A percentile compares a stretch with the other conserved stretches of the same genome.
phyloP scores from a whole-genome alignment of 2,113 vertebrate species.

The Mixornis gularis region DNA sequence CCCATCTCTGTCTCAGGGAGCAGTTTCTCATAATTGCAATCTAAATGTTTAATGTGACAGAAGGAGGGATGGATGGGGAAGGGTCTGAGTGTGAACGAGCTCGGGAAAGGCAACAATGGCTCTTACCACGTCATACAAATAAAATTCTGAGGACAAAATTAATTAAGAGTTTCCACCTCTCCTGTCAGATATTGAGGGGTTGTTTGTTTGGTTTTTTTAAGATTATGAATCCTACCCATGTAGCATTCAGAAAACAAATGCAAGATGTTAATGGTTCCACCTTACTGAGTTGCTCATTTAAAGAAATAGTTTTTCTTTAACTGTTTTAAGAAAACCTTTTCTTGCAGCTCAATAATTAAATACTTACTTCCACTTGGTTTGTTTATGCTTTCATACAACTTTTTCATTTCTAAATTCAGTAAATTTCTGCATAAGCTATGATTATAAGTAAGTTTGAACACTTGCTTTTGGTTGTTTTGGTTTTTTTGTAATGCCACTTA shows the following conservation, averaged over 20 bases:
- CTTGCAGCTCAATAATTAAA: background rate
- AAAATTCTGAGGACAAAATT: background rate
- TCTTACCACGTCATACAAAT: background rate
- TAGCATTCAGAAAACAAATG: background rate
- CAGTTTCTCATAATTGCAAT: constrained; percentile 18
- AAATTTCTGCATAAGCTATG: background rate
- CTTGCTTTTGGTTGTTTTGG: background rate
- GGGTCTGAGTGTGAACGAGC: background rate
- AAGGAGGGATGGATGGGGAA: background rate
- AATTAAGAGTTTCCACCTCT: background rate
- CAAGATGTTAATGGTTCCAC: background rate
- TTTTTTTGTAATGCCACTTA: background rate
- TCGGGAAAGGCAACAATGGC: background rate
- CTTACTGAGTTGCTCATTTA: background rate
- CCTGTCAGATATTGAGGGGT: background rate
- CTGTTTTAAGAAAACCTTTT: background rate
- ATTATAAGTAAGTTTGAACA: background rate
- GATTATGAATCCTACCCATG: too few relatives aligned
- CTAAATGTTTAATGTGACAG: constrained; percentile 48
- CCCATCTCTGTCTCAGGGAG: background rate
- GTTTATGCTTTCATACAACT: background rate
- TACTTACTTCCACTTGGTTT: background rate
- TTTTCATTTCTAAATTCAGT: background rate
- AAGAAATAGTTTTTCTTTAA: background rate
- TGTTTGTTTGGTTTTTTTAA: background rate